Percentiles rank a stretch among this genome's conserved stretches.
Conservation (phyloP, 2,797 vertebrate species). For the Smutsia gigantea region DNA sequence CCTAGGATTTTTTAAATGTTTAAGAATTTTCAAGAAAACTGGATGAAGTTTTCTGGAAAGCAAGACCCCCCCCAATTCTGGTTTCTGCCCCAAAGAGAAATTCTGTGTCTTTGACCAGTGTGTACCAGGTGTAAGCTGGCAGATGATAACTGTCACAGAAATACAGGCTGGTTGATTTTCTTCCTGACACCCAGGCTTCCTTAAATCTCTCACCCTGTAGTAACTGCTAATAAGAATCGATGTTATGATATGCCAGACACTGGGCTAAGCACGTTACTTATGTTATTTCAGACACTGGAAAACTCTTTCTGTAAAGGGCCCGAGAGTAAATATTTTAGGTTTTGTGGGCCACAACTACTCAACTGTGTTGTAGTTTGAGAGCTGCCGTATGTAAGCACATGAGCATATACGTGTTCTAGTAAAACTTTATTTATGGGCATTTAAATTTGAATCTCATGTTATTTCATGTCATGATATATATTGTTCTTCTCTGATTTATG, state of each 20-base stretch:
- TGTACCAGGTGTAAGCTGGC: accelerated
- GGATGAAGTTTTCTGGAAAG: background rate
- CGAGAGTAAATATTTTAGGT: no score
- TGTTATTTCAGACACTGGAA: accelerated
- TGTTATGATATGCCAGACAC: background rate
- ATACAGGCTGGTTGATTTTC: background rate
- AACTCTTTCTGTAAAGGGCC: background rate
- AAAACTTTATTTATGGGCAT: background rate
- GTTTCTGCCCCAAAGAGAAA: background rate
- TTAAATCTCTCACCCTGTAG: background rate
- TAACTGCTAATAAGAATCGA: background rate
- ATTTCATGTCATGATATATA: background rate
- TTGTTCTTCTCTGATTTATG: background rate
- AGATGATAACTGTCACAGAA: accelerated
- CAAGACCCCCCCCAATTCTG: background rate
- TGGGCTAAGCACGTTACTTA: background rate
- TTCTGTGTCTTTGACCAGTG: background rate
- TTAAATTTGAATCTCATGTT: background rate
- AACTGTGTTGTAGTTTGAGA: accelerated
- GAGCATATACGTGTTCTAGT: accelerated
- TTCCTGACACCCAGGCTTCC: background rate
- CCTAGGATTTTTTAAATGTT: background rate
- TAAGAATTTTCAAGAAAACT: constrained; percentile 38
- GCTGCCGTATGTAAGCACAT: accelerated
- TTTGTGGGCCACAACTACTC: background rate